Conservation (phyloP, 2,797 vertebrate genomes). For the Lophius americanus region DNA sequence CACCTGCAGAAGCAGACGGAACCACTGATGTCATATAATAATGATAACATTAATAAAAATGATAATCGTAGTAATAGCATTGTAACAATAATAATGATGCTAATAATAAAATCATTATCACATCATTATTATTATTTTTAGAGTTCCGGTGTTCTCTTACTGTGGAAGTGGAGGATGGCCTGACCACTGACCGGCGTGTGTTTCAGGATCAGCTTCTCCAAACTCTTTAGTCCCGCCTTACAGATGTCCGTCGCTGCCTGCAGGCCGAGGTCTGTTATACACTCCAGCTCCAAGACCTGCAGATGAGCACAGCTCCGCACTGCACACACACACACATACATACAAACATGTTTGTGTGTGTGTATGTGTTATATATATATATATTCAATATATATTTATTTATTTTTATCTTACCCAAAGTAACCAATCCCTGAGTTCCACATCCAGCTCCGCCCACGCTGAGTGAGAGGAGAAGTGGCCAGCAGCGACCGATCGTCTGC, state of each 20-base stretch:
- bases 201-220: slow-evolving; percentile 87
- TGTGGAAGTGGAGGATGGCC: slow-evolving; percentile 91
- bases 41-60: too few species aligned
- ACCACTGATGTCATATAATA: too few species aligned
- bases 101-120: too few species aligned
- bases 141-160: slow-evolving; percentile 68
- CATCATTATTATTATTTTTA: too few species aligned
- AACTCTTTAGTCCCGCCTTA: slow-evolving; percentile 84
- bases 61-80: too few species aligned
- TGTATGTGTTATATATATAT: too few species aligned
- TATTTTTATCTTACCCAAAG: slow-evolving; percentile 81
- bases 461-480: slow-evolving; percentile 88
- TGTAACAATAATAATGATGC: too few species aligned
- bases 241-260: slow-evolving; percentile 88
- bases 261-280: slow-evolving; percentile 88
- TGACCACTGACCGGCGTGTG: slow-evolving; percentile 90
- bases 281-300: slow-evolving; percentile 89
- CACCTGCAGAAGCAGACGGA: slow-evolving; percentile 34
- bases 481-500: slow-evolving; percentile 94
- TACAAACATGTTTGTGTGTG: too few species aligned
- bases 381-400: too few species aligned
- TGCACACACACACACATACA: slow-evolving; percentile 58
- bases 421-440: slow-evolving; percentile 87
- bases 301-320: slow-evolving; percentile 88
- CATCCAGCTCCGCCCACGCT: slow-evolving; percentile 90